These are phyloP conservation scores for Parotocinclus haroldoi DNA, from an alignment of 2,797 vertebrate genomes.

Conservation along the genomic window DNA sequence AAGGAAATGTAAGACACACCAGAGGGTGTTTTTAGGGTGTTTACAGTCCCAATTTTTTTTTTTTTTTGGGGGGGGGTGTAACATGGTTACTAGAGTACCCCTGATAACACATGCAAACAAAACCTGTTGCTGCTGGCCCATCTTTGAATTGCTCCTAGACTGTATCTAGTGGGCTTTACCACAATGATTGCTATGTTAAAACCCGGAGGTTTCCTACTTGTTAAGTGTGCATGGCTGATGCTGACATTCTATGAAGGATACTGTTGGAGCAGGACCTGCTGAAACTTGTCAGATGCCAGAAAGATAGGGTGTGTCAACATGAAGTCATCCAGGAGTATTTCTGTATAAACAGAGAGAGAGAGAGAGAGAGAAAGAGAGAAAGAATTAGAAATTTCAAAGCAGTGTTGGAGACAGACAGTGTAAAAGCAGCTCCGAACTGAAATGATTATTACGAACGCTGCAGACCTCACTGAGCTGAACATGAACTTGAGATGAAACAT, in stretches of 20 bases:
- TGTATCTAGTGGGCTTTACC: neutral
- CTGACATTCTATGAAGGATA: conserved; percentile 77
- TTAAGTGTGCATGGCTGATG: conserved; percentile 15
- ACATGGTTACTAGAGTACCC: neutral
- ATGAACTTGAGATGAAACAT: neutral
- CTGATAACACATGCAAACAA: conserved; percentile 8
- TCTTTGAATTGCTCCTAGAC: neutral
- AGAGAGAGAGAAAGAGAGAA: conserved; percentile 32
- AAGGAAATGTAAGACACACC: too few relatives aligned
- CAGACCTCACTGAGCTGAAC: neutral
- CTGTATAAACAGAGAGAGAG: conserved; percentile 56
- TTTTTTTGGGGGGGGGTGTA: too few relatives aligned
- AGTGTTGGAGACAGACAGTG: neutral
- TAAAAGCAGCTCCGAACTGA: neutral
- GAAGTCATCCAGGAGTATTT: conserved; percentile 89
- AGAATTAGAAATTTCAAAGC: conserved; percentile 10
- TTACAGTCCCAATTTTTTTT: too few relatives aligned
- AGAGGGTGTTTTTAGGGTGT: too few relatives aligned
- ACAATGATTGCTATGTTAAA: neutral
- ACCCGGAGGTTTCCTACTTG: conserved; percentile 20
- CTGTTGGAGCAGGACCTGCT: conserved; percentile 90
- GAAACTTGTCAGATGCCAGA: conserved; percentile 88
- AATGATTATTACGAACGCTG: too few relatives aligned
- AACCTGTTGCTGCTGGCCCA: neutral
- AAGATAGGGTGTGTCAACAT: conserved; percentile 95